Percentiles rank a stretch among this genome's conserved stretches.
Conservation (phyloP, 2,888 invertebrate genomes). For the Rhopalosiphum nymphaeae region DNA sequence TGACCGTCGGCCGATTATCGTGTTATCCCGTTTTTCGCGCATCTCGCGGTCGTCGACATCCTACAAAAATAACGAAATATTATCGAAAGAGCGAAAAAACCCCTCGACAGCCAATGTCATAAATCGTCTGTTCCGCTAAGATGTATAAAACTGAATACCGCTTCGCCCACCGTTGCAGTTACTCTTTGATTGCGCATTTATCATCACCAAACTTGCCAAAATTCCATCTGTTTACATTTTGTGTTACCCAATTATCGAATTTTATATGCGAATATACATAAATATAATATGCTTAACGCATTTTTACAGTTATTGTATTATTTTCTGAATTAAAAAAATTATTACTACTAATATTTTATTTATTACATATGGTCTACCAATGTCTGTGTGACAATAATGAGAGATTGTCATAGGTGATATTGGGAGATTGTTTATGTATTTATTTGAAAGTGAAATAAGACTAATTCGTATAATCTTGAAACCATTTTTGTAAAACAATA, state of each 20-base stretch:
- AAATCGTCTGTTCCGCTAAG: background rate
- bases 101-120: background rate
- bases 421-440: background rate
- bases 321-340: background rate
- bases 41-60: conserved; percentile 58
- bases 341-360: background rate
- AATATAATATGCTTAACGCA: background rate
- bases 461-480: background rate
- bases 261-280: background rate
- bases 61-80: conserved; percentile 8
- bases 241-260: background rate
- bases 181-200: background rate
- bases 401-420: background rate
- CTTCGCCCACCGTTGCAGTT: background rate
- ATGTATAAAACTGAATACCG: background rate
- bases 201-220: background rate
- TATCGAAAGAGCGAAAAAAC: background rate
- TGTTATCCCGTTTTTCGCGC: conserved; percentile 40
- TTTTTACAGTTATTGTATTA: background rate
- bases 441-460: background rate
- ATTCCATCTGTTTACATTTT: background rate
- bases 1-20: conserved; percentile 34
- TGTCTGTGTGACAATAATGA: background rate
- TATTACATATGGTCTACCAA: background rate
- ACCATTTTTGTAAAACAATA: background rate